Evolutionary conservation across 2,113 vertebrate species (phyloP).

Genomic region (Myocastor coypus): DNA sequence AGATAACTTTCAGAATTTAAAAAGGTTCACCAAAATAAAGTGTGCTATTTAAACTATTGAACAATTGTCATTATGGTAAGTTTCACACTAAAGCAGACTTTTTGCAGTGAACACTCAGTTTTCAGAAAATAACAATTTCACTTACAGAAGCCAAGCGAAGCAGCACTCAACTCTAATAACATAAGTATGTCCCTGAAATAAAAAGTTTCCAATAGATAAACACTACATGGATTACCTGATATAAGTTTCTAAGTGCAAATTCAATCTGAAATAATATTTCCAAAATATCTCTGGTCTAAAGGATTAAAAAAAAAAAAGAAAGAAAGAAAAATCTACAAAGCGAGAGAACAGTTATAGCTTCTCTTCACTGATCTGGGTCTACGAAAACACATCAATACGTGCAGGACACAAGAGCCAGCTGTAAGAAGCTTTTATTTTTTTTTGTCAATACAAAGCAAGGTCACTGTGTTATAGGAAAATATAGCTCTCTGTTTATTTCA

Average conservation of each 20-base stretch:
- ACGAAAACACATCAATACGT: constrained; percentile 81
- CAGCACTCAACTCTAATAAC: constrained; percentile 61
- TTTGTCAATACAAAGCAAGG: constrained; percentile 85
- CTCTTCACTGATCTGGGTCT: constrained; percentile 63
- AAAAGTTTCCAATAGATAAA: constrained; percentile 77
- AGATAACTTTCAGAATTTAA: not conserved
- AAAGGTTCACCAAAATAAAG: too few species aligned
- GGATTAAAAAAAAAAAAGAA: too few species aligned
- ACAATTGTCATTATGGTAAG: constrained; percentile 57
- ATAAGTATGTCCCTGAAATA: constrained; percentile 70
- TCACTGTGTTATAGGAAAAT: constrained; percentile 72
- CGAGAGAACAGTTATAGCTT: constrained; percentile 48
- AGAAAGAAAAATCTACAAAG: constrained; percentile 77
- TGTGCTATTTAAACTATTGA: not conserved
- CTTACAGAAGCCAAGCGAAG: constrained; percentile 60
- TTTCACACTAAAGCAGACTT: constrained; percentile 64
- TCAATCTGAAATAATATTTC: constrained; percentile 81
- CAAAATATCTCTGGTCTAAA: constrained; percentile 78
- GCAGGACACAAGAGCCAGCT: constrained; percentile 74
- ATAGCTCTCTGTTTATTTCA: constrained; percentile 64
- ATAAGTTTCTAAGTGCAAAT: constrained; percentile 78
- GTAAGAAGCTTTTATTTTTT: constrained; percentile 75
- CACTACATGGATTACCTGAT: constrained; percentile 73
- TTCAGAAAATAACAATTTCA: constrained; percentile 59
- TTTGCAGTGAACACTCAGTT: constrained; percentile 32